These are phyloP conservation scores for Ammodytes dubius DNA, from an alignment of 2,113 vertebrate species.

Conservation along the genomic window DNA sequence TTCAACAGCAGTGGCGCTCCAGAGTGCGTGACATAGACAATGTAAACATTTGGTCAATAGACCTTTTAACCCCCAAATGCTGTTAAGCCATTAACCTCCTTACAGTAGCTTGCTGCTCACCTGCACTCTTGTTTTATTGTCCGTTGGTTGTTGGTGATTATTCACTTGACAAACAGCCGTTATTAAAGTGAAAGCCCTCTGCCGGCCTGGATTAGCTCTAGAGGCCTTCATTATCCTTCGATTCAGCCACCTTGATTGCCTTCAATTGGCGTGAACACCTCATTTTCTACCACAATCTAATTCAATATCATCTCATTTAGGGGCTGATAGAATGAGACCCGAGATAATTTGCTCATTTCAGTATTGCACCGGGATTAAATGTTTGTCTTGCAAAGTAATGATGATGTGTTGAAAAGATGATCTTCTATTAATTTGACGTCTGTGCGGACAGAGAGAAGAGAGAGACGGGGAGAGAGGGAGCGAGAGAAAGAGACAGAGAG, in stretches of 20 bases:
- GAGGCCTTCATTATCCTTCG: slow-evolving; percentile 75
- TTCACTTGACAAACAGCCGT: slow-evolving; percentile 62
- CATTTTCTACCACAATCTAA: slow-evolving; percentile 82
- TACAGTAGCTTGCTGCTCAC: slow-evolving; percentile 21
- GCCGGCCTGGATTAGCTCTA: slow-evolving; percentile 65
- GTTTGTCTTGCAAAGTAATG: slow-evolving; percentile 79
- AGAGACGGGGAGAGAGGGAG: too few species aligned
- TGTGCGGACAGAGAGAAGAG: background rate
- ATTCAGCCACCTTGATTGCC: slow-evolving; percentile 79
- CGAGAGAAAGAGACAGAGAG: too few species aligned
- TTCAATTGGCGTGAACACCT: slow-evolving; percentile 80
- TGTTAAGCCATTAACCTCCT: slow-evolving; percentile 61
- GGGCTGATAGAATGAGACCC: slow-evolving; percentile 74
- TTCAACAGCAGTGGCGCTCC: background rate
- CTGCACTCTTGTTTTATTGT: slow-evolving; percentile 34
- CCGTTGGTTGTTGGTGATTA: slow-evolving; percentile 49
- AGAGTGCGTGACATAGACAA: slow-evolving; percentile 19
- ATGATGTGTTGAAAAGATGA: slow-evolving; percentile 70
- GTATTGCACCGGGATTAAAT: slow-evolving; percentile 72
- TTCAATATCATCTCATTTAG: slow-evolving; percentile 82
- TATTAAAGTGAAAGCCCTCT: slow-evolving; percentile 60
- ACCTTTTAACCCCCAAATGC: slow-evolving; percentile 36
- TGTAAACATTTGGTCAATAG: slow-evolving; percentile 64
- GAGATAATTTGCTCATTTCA: slow-evolving; percentile 67
- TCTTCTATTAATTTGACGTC: slow-evolving; percentile 61